Base-by-base conservation (phyloP, 2,888 invertebrate genomes). In the Cactoblastis cactorum region DNA sequence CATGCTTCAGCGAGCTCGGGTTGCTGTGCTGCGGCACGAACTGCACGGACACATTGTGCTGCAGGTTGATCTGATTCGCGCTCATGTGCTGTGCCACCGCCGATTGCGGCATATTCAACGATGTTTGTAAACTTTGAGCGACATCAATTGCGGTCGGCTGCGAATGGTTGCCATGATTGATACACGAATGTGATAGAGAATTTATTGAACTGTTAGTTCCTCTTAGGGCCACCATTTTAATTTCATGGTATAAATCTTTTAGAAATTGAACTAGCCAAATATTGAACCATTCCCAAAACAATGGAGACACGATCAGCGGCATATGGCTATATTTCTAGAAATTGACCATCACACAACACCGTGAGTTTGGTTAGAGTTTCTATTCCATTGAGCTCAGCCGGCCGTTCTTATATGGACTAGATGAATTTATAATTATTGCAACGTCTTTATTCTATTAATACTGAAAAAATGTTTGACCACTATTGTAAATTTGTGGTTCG, bases 231-330 rank as follows among this genome's bases (percentile, higher is more conserved):
- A 87, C 83, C 88, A 88, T 88, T 76, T 85, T 87, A 77, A 83
- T 79, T 79, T 87, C 87, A 88, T 86, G 78, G 81, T 83, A 87
- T 63, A 84, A 77, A 76, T 80, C 79, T 75, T 86, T 87, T 60
- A 87, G 65, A 77, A 86, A 83, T 75, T 86, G 78, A 64, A 72
- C 71, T 34, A 87, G 78, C 84, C 87, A 86, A 80, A 85, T 72
- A 61, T 86, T 85, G 72, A 88, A 87, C 84, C 84, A 87, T 83
- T 87, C 85, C 87, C 83, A 86, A 71, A 87, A 86, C 59, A 80
- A 68, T 63, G 83, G 81, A 60, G 83, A 77, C 68, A 80, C 75
- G 54, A 81, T 77, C 80, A 83, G 80, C 76, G 80, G 77, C 82
- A 80, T 80, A 79, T 51, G 72, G 73, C 65, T 61, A 51, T 39